A percentile compares a stretch with the other conserved stretches of the same genome.
phyloP scores from a whole-genome alignment of 2,797 vertebrate species.

The Coregonus ussuriensis region DNA sequence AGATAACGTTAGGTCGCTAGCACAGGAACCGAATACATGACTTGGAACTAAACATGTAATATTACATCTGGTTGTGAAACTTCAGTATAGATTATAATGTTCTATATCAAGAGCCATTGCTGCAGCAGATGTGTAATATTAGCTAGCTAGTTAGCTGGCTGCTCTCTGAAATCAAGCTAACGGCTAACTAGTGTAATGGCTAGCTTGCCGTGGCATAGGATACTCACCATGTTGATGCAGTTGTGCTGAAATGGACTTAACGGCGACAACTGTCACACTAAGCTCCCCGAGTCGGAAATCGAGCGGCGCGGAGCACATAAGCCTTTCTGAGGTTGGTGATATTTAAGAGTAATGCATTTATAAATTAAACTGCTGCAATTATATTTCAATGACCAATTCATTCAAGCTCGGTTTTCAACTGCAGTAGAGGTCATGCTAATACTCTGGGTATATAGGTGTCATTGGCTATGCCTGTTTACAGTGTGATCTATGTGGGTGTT shows the following conservation, averaged over 20 bases:
- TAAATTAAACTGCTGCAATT: slow-evolving; percentile 45
- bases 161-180: slow-evolving; percentile 22
- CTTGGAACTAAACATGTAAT: background rate
- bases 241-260: slow-evolving; percentile 69
- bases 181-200: background rate
- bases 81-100: too few relatives aligned
- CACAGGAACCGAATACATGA: background rate
- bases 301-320: slow-evolving; percentile 77
- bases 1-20: background rate
- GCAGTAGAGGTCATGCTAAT: slow-evolving; percentile 80
- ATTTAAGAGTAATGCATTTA: slow-evolving; percentile 53
- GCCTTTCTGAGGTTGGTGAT: slow-evolving; percentile 61
- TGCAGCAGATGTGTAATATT: background rate
- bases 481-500: background rate
- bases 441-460: slow-evolving; percentile 24
- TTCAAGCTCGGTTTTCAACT: slow-evolving; percentile 73
- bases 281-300: slow-evolving; percentile 73
- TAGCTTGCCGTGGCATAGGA: slow-evolving; percentile 20
- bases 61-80: background rate
- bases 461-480: slow-evolving; percentile 57
- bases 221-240: slow-evolving; percentile 81
- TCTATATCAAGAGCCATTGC: background rate
- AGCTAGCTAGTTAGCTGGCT: background rate
- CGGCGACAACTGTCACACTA: slow-evolving; percentile 69
- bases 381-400: slow-evolving; percentile 51